phyloP scores from a whole-genome alignment of 2,797 vertebrate genomes.

The Fringilla coelebs region DNA sequence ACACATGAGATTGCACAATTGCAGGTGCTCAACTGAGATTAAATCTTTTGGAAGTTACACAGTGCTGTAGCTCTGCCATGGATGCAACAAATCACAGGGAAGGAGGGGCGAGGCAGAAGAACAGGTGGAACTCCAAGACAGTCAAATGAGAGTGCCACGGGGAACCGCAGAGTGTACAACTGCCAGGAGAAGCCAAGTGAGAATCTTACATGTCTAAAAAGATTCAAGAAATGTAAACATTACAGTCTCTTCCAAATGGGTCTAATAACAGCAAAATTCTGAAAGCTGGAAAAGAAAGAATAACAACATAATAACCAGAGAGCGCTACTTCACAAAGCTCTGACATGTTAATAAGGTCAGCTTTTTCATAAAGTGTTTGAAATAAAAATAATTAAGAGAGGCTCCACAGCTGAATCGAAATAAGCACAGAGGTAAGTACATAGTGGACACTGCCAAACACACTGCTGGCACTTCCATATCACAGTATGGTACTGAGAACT shows the following conservation, averaged over 20 bases:
- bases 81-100: neutral
- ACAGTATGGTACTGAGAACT: neutral
- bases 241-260: neutral
- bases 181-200: neutral
- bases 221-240: neutral
- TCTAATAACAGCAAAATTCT: neutral
- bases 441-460: neutral
- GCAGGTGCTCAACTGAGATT: neutral
- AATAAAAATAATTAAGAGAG: neutral
- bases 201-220: neutral
- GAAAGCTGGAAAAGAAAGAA: neutral
- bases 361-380: neutral
- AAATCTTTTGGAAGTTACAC: neutral
- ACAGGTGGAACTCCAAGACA: neutral
- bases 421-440: neutral
- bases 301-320: neutral
- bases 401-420: neutral
- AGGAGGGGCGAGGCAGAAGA: neutral
- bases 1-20: neutral
- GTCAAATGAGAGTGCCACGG: neutral
- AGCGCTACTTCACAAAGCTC: neutral
- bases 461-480: neutral
- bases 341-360: neutral
- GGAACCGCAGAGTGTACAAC: fast-evolving
- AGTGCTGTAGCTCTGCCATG: neutral